Conservation (phyloP, 2,113 vertebrate genomes). For the Rhinoderma darwinii region DNA sequence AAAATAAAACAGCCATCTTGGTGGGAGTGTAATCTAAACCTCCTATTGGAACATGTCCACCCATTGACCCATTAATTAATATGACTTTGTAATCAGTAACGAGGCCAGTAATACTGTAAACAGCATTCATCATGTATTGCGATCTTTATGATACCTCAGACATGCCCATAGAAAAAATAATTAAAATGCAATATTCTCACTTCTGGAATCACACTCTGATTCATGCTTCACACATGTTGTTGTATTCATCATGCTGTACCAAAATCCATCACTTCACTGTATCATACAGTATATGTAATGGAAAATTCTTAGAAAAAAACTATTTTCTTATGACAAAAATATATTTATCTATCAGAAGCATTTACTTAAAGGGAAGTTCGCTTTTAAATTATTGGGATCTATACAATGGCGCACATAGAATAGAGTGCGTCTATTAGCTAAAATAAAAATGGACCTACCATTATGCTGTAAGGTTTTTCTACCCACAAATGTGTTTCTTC, state of each 20-base stretch:
- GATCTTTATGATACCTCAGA: conserved; percentile 13
- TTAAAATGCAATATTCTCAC: conserved; percentile 1
- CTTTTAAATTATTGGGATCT: no score
- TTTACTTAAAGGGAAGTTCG: neutral
- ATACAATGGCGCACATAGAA: no score
- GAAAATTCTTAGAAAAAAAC: no score
- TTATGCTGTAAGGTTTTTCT: no score
- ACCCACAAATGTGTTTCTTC: no score
- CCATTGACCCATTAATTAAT: conserved; percentile 50
- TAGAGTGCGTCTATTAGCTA: no score
- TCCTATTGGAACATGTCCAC: conserved; percentile 45
- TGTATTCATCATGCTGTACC: neutral
- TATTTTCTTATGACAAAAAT: no score
- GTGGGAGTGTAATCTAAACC: conserved; percentile 29
- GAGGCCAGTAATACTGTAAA: neutral
- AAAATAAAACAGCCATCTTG: conserved; percentile 38
- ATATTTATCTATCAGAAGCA: no score
- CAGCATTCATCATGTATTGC: conserved; percentile 31
- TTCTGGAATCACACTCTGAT: neutral
- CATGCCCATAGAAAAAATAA: conserved; percentile 23
- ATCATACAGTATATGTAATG: no score
- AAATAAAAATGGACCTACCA: no score
- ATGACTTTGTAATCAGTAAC: conserved; percentile 35
- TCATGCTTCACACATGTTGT: neutral
- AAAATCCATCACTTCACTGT: neutral